Evolutionary conservation across 2,113 vertebrate genomes (phyloP), one percentile per base, ranked within the genome.

Genomic region (Apus apus): DNA sequence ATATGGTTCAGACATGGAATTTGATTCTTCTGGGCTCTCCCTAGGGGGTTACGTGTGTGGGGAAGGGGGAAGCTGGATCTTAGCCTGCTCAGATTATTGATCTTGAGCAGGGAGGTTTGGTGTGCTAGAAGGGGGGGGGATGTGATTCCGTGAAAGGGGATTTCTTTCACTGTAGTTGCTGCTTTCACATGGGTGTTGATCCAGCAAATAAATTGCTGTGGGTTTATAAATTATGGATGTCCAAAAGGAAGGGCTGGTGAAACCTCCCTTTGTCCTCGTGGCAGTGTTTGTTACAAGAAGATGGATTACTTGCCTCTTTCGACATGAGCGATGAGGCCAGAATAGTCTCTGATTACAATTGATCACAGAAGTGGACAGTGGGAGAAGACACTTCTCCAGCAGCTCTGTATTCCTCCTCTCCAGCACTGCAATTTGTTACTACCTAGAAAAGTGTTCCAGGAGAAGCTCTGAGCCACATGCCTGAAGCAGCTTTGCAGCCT

Each of bases 161-260:
- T 86, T 90, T 92, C 34, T 92, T 88, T 90, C 72, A 53, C 46
- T 56, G 30, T 23, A 30, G 57, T 53, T 89, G 34, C n/a, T 68
- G 30, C 11, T 87, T 93, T 91, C 4, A 1, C 34, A 38, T 15
- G n/a, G 40, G 58, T 62, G 67, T 93, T 78, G 56, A 86, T 54
- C 64, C 56, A 79, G 65, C 40, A 88, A 36, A 92, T 93, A 62
- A 90, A 85, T 61, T 81, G 73, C 74, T 71, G 26, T 43, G 38
- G 29, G 13, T 77, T 90, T 90, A 81, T 86, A 93, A 96, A 94
- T 95, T 77, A 68, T 18, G 34, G 8, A 40, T 68, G 27, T 81
- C 61, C 21, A 48, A 75, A 92, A 93, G 45, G 90, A 93, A 95
- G 78, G 72, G 30, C 75, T 79, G 53, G 91, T 87, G 92, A 94